Base-by-base conservation (phyloP, 2,113 vertebrate species). In the Thamnaconus septentrionalis region DNA sequence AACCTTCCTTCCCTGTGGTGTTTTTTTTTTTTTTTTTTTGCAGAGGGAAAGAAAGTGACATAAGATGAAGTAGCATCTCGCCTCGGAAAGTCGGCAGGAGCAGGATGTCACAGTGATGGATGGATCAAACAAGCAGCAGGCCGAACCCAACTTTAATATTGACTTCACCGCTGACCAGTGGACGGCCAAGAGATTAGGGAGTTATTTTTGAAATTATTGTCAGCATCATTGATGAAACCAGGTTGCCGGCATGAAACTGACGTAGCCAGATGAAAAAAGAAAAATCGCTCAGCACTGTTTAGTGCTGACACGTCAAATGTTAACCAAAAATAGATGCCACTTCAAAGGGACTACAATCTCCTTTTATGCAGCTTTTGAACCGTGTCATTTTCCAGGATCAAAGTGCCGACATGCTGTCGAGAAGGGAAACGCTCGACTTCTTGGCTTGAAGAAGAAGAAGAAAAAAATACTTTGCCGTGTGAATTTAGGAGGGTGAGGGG, bases 401-500 rank as follows among this genome's bases (percentile, higher is more conserved):
- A 82, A 80, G 71, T 72, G 48, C 61, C 66, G 66, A 66, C 18
- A 18, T 51, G 56, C 10, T 47, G 53, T 75, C 58, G 57, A 57
- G 61, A 46, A 69, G 48, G 65, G 48, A 61, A 69, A 59, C 0
- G 10, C 41, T 31, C 43, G 42, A 65, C 61, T 75, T 76, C 76
- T 66, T 53, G 66, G 41, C 68, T 73, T 55, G 61, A 31, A 31
- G 18, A 31, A 31, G 2, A 31, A 2, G 18, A 31, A 31, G 18
- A 31, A 31, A 31, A 31, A 18, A 72, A 81, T 80, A 73, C 56
- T 81, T 85, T 76, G 59, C 61, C 4, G 57, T 62, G 58, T 73
- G 62, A 84, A 71, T 80, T 84, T 75, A 77, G 67, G 78, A 72
- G 41, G 76, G 61, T 5, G 64, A 80, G 83, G 76, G 76, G 84